Conservation (phyloP, 2,113 vertebrate genomes). For the Craseonycteris thonglongyai region DNA sequence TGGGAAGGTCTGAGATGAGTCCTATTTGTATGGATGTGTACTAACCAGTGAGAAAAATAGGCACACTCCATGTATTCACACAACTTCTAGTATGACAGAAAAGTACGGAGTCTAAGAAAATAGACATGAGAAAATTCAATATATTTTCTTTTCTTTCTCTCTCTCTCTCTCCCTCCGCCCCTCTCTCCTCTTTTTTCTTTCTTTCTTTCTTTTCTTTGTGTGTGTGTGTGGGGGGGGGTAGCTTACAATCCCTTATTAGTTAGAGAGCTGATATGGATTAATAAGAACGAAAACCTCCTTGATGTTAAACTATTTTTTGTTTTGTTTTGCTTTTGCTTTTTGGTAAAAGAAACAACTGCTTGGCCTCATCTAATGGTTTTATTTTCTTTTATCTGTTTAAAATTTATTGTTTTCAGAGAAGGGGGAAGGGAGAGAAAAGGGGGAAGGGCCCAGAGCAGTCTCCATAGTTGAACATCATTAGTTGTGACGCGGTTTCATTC, state of each 20-base stretch:
- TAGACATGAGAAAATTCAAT: neutral
- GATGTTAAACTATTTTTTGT: neutral
- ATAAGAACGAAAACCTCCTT: neutral
- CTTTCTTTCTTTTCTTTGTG: too few relatives aligned
- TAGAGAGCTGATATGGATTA: neutral
- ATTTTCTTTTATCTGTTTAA: too few relatives aligned
- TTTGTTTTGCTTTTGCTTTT: neutral
- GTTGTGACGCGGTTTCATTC: too few relatives aligned
- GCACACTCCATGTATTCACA: neutral
- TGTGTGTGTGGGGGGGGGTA: neutral
- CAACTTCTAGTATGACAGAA: neutral
- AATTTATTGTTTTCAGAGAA: too few relatives aligned
- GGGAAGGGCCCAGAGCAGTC: too few relatives aligned
- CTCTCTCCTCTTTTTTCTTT: too few relatives aligned
- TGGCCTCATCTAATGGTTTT: neutral
- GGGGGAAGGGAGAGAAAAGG: too few relatives aligned
- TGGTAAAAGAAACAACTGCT: neutral
- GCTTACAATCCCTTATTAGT: neutral
- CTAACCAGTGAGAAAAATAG: neutral
- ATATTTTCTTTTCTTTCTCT: neutral
- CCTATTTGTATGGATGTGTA: neutral
- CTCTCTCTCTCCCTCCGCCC: too few relatives aligned
- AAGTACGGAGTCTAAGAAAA: neutral
- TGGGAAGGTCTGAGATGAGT: neutral
- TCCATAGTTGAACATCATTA: too few relatives aligned